Evolutionary conservation across 2,113 vertebrate species (phyloP), one percentile per base, ranked within the genome.

Genomic region (Bubo bubo): DNA sequence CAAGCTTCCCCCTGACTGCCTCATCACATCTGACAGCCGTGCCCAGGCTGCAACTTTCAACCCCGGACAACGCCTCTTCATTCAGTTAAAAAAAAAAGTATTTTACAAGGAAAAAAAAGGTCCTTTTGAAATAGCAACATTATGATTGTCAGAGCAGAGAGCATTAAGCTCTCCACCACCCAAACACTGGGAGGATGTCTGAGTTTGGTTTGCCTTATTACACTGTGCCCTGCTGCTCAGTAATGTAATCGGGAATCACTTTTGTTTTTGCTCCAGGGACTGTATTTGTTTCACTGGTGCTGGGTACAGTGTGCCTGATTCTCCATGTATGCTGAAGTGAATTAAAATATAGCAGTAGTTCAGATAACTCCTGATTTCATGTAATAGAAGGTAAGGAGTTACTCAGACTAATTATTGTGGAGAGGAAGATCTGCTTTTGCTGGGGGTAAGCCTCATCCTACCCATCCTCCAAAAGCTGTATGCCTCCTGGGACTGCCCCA

Each of bases 141-240:
- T 94, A 52, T 37, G 63, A 66, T 72, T 7, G 5, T 18, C 80
- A 55, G 58, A 95, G 75, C 49, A 73, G 20, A 55, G 79, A 39
- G 43, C 6, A 35, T 62, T 26, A 68, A 94, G 76, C 35, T 79
- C 39, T 47, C 26, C 34, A 16, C 2, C 32, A 72, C 49, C 30
- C 92, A 77, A 41, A 45, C 62, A 30, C 9, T 0, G 32, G n/a
- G 45, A 93, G 21, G 20, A 24, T 14, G 23, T 23, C 43, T 43
- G 77, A 18, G 35, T n/a, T 55, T 50, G 30, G 34, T 39, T 79
- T 91, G 49, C 43, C 71, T 8, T 75, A 49, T 81, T 63, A 19
- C n/a, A 11, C 56, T 43, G 62, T 2, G 2, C 3, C 1, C 39
- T 77, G 79, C 49, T 93, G 35, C 70, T 76, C 2, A 0, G 12